Base-by-base conservation (phyloP, 1,140 invertebrate species). In the Macrocentrus cingulum region DNA sequence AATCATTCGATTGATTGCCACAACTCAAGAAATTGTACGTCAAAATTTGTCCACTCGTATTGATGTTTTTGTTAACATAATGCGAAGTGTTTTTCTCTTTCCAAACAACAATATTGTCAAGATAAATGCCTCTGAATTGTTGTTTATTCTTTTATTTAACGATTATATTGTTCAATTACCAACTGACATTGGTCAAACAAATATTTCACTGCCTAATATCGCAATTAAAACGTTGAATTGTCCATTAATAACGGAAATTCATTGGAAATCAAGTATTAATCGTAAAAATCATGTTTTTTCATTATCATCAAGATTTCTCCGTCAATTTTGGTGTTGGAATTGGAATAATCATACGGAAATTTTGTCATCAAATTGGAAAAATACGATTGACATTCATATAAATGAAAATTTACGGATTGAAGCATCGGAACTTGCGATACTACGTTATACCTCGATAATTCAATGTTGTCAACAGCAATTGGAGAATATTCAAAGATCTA, bases 71-170 rank as follows among this genome's bases (percentile, higher is more conserved):
- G 75, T 80, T 56, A 81, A 82, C 58, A 77, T 86, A 45, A 60
- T 87, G 32, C 77, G 86, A 80, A 84, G 85, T 86, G 76, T 85
- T 22, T 83, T 84, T 67, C 59, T 84, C 42, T 84, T 81, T 74
- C 77, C 77, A 52, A 80, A 80, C 25, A 82, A 84, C 48, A 79
- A 83, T 62, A 68, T 71, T 37, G 59, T 82, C 16, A 79, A 75
- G 62, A 63, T 68, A 8, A 81, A 84, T 66, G 77, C 66, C 1
- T 68, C 75, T 9, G 74, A 77, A 32, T 62, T 85, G 11, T 57
- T 84, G 2, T 80, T 75, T 63, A 55, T 84, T 0, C 61, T 84
- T 49, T 61, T 82, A 16, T 84, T 79, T 48, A 74, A 71, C 57
- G 76, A 81, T 44, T 80, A 72, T 56, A 72, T 84, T 2, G 66